These are phyloP conservation scores for Sesamia nonagrioides DNA, from an alignment of 1,140 invertebrate genomes.

Conservation along the genomic window DNA sequence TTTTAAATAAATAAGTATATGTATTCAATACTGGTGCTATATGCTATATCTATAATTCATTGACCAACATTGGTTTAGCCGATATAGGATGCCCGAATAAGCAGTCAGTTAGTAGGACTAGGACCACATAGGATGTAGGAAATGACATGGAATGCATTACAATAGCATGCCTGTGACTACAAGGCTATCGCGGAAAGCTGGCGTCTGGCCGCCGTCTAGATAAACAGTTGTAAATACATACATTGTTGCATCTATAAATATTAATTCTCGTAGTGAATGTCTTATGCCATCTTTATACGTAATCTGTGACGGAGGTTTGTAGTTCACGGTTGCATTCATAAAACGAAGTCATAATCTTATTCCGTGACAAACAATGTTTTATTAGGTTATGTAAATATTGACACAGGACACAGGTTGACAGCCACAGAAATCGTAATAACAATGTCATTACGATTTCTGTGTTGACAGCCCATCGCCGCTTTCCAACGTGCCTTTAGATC, in stretches of 20 bases:
- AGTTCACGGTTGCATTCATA: slow-evolving; percentile 11
- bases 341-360: no score
- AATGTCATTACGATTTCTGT: no score
- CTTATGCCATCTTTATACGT: neutral
- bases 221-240: slow-evolving; percentile 4
- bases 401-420: no score
- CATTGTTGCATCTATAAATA: slow-evolving; percentile 21
- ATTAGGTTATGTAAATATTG: no score
- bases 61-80: neutral
- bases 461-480: no score
- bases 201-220: slow-evolving; percentile 36
- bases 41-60: neutral
- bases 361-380: neutral
- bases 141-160: slow-evolving; percentile 21
- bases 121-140: slow-evolving; percentile 14
- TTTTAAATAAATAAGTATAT: neutral
- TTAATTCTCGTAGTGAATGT: slow-evolving; percentile 4
- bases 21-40: neutral
- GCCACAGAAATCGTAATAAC: no score
- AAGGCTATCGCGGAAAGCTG: slow-evolving; percentile 19
- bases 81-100: neutral
- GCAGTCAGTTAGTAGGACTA: neutral
- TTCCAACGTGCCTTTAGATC: no score
- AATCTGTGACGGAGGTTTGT: neutral
- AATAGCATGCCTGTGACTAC: neutral